Evolutionary conservation across 1,140 invertebrate genomes (phyloP), one percentile per base, ranked within the genome.

Genomic region (Drosophila ficusphila): DNA sequence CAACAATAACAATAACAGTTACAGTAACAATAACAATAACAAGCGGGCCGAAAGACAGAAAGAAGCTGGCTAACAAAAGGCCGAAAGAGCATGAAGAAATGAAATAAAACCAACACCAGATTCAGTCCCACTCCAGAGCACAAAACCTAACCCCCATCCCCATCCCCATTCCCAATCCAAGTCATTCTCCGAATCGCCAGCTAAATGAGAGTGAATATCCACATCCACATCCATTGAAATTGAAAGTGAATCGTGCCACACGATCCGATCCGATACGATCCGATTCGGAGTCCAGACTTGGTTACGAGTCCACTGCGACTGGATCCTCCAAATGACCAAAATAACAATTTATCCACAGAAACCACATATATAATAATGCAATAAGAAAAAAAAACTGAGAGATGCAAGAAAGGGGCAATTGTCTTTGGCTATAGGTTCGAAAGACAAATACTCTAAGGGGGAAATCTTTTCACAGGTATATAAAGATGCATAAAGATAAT

Each of bases 191-290:
- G 25, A 51, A 21, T 42, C 16, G 14, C 27, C 18, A 51, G 54
- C 69, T 44, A 72, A 56, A 73, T 53, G 70, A 60, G 78, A 77
- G 78, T 77, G 69, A 82, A 60, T n/a, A n/a, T n/a, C n/a, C n/a
- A n/a, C n/a, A n/a, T 48, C 47, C 69, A 60, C 74, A 76, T 79
- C 27, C 77, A 82, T 76, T 86, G 81, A 86, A 86, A 86, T 77
- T 88, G 81, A 86, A 86, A 86, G 81, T 86, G 81, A 86, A 86
- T 86, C 81, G 81, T 86, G 81, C 81, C 77, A 86, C 81, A 86
- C 81, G 81, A 86, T 86, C 81, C 81, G 81, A 54, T 52, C 31
- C 71, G 44, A 67, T 67, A 44, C 57, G 44, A 72, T 64, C 25
- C 51, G 58, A 73, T 71, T 27, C 51, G 62, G 56, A 19, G 54